Conservation (phyloP, 2,113 vertebrate genomes). For the Hirundichthys speculiger region DNA sequence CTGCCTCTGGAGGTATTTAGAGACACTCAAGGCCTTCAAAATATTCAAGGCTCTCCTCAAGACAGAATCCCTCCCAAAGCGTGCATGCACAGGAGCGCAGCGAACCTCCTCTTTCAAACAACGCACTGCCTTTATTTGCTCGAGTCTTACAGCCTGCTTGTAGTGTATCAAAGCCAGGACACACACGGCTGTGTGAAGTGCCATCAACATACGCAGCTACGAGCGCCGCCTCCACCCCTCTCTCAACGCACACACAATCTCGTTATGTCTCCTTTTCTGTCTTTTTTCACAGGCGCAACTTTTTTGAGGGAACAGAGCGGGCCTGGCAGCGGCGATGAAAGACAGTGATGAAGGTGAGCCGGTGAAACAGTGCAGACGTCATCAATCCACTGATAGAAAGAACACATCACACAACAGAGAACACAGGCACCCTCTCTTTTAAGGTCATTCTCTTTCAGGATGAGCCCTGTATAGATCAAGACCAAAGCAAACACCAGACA, state of each 20-base stretch:
- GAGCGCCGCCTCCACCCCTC: conserved; percentile 41
- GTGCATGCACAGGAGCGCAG: conserved; percentile 52
- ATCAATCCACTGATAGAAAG: conserved; percentile 55
- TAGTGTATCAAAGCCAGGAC: conserved; percentile 69
- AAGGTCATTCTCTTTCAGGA: conserved; percentile 55
- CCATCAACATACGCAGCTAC: conserved; percentile 56
- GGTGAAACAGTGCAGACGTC: conserved; percentile 59
- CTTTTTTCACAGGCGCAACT: conserved; percentile 39
- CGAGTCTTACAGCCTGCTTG: conserved; percentile 41
- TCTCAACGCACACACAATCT: conserved; percentile 14
- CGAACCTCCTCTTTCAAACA: conserved; percentile 64
- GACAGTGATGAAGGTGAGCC: conserved; percentile 62
- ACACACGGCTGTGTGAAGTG: conserved; percentile 67
- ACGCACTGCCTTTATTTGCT: conserved; percentile 38
- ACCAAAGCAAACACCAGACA: conserved; percentile 17
- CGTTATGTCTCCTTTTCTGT: conserved; percentile 55
- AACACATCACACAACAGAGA: conserved; percentile 62
- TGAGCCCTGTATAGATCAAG: conserved; percentile 39
- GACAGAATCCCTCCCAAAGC: conserved; percentile 62
- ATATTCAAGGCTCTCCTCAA: conserved; percentile 54
- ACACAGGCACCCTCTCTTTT: conserved; percentile 53
- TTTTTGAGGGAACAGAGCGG: conserved; percentile 56
- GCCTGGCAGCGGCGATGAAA: conserved; percentile 61
- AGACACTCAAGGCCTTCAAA: conserved; percentile 54
- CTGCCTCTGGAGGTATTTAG: conserved; percentile 47